A percentile compares a stretch with the other conserved stretches of the same genome.
Conservation (phyloP, 92 coral and sea anemone genomes). For the Porites divaricata region DNA sequence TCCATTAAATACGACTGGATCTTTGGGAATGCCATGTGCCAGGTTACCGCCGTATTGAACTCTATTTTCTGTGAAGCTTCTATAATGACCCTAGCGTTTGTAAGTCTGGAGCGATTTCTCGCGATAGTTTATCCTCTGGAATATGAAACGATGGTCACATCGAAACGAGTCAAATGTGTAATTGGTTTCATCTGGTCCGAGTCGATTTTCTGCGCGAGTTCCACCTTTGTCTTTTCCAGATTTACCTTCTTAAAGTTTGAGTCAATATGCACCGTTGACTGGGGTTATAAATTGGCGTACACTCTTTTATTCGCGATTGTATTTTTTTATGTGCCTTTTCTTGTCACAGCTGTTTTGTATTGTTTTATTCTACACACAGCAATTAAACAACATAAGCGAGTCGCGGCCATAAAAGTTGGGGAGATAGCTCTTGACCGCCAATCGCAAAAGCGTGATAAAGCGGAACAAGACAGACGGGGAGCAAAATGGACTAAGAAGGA, state of each 20-base stretch:
- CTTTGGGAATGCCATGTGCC: conserved; percentile 77
- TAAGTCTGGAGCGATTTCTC: conserved; percentile 80
- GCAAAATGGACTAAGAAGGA: conserved; percentile 58
- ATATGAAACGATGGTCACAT: conserved; percentile 70
- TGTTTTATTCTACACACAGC: conserved; percentile 72
- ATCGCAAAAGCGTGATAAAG: neutral
- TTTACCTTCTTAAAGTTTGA: conserved; percentile 70
- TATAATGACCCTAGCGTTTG: conserved; percentile 75
- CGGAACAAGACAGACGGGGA: conserved; percentile 7
- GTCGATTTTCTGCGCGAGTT: conserved; percentile 49
- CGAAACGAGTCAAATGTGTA: conserved; percentile 48
- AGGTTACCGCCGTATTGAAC: conserved; percentile 65
- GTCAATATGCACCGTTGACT: conserved; percentile 82
- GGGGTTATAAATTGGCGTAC: conserved; percentile 64
- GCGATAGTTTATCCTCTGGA: conserved; percentile 78
- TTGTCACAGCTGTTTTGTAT: conserved; percentile 59
- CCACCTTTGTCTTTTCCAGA: conserved; percentile 74
- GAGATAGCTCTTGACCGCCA: conserved; percentile 47
- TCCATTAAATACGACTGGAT: conserved; percentile 78
- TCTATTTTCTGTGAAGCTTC: conserved; percentile 85
- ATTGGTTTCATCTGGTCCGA: conserved; percentile 78
- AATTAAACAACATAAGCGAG: conserved; percentile 61
- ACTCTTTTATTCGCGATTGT: conserved; percentile 63
- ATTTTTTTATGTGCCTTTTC: conserved; percentile 69
- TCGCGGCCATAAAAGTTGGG: conserved; percentile 69